Percentiles rank a stretch among this genome's conserved stretches.
Evolutionary conservation across 2,888 invertebrate genomes (phyloP).

Genomic region (Bugula neritina): DNA sequence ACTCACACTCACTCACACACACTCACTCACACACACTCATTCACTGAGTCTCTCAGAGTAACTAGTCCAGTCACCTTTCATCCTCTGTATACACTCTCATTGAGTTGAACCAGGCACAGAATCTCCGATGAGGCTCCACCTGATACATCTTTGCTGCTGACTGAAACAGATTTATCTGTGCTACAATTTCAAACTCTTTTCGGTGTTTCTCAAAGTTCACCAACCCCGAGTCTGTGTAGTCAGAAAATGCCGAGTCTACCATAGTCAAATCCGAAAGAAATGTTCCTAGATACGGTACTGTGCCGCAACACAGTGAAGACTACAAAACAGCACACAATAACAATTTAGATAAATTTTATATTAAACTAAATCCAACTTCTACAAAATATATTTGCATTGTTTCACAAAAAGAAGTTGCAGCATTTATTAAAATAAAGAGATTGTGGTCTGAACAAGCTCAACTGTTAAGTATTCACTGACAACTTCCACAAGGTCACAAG

Average conservation of each 20-base stretch:
- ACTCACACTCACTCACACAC: no score
- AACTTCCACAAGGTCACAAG: no score
- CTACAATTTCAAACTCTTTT: conserved; percentile 96
- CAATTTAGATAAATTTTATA: neutral
- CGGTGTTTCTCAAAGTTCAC: conserved; percentile 97
- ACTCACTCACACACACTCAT: no score
- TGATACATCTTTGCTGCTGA: conserved; percentile 91
- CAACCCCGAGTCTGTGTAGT: conserved; percentile 61
- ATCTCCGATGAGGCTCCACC: conserved; percentile 74
- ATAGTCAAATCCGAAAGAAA: conserved; percentile 96
- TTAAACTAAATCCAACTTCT: no score
- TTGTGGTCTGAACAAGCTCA: no score
- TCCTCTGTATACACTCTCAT: conserved; percentile 84
- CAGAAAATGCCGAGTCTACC: conserved; percentile 79
- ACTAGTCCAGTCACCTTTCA: no score
- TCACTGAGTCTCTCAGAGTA: no score
- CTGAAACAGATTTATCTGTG: conserved; percentile 92
- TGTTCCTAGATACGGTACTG: conserved; percentile 94
- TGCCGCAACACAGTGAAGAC: conserved; percentile 59
- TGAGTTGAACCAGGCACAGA: conserved; percentile 92
- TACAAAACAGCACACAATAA: neutral
- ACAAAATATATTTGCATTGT: no score
- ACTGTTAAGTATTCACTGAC: no score
- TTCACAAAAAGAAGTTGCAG: no score
- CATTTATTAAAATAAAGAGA: no score